Evolutionary conservation across 2,797 vertebrate genomes (phyloP).

Genomic region (Sebastes matsubarae): DNA sequence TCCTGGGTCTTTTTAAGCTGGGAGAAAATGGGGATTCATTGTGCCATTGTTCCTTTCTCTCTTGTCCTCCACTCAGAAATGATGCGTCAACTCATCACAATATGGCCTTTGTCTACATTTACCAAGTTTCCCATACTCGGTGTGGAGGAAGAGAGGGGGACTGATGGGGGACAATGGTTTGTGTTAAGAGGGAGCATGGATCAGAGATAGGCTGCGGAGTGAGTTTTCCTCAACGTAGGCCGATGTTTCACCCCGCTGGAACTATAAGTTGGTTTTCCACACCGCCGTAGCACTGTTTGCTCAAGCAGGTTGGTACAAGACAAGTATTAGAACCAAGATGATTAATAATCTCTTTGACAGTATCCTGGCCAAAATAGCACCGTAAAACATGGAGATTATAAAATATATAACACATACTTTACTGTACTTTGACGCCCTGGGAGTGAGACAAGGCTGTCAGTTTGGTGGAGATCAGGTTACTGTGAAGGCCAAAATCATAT

Average conservation of each 20-base stretch:
- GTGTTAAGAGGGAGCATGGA: conserved; percentile 55
- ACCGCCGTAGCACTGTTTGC: not conserved
- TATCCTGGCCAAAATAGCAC: not conserved
- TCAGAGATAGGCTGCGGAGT: conserved; percentile 38
- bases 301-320: not conserved
- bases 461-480: not conserved
- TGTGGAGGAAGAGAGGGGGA: conserved; percentile 53
- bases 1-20: conserved; percentile 73
- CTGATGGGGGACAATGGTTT: conserved; percentile 60
- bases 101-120: conserved; percentile 80
- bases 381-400: not conserved
- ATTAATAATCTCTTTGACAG: not conserved
- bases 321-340: too few species aligned
- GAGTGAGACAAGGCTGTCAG: not conserved
- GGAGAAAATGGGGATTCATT: conserved; percentile 83
- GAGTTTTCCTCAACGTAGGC: conserved; percentile 10
- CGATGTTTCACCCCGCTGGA: not conserved
- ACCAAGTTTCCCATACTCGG: conserved; percentile 69
- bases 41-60: conserved; percentile 79
- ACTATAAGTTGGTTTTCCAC: not conserved
- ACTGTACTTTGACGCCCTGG: too few species aligned
- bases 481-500: not conserved
- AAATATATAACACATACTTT: not conserved
- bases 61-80: conserved; percentile 75
- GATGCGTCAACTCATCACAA: conserved; percentile 83